phyloP scores from a whole-genome alignment of 2,113 vertebrate species.

The Albula glossodonta region DNA sequence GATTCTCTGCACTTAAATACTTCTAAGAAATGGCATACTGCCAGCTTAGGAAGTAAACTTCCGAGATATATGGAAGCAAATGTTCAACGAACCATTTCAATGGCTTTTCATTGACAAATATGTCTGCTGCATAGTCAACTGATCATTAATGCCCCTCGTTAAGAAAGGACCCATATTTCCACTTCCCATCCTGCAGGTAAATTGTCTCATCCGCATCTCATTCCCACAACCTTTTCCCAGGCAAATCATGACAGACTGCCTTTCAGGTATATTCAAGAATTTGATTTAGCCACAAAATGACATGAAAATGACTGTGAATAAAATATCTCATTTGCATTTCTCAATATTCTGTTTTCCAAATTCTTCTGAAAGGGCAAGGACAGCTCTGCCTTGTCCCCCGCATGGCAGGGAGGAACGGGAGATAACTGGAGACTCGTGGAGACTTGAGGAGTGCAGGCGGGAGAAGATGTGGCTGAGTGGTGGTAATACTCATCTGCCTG shows the following conservation, averaged over 20 bases:
- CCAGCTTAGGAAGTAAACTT: too few relatives aligned
- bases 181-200: background rate
- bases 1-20: background rate
- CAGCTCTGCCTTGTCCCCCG: background rate
- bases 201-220: background rate
- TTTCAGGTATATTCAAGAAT: background rate
- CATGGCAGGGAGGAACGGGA: conserved; percentile 10
- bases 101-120: background rate
- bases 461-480: background rate
- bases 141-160: background rate
- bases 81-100: too few relatives aligned
- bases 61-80: too few relatives aligned
- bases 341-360: background rate
- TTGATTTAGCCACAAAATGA: background rate
- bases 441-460: background rate
- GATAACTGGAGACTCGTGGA: conserved; percentile 1
- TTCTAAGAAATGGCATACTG: too few relatives aligned
- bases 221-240: background rate
- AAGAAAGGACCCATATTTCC: background rate
- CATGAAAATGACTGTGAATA: background rate
- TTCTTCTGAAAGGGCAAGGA: background rate
- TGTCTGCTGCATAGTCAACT: background rate
- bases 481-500: background rate
- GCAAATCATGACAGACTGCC: background rate
- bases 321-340: background rate